A percentile compares a stretch with the other conserved stretches of the same genome.
Conservation (phyloP, 2,888 invertebrate genomes). For the Leptinotarsa haldemani region DNA sequence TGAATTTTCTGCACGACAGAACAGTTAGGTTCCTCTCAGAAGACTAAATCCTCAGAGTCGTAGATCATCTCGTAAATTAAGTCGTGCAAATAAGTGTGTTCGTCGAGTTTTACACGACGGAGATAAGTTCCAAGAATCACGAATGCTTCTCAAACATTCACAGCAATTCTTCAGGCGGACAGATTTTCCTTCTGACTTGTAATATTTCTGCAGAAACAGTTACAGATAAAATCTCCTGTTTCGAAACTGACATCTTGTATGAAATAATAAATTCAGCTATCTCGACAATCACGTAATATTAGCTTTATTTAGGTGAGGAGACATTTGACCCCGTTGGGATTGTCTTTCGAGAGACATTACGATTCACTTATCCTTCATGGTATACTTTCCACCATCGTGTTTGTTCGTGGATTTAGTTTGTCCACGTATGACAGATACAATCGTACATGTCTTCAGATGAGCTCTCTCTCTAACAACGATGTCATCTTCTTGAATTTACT, state of each 20-base stretch:
- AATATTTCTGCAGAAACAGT: slow-evolving; percentile 35
- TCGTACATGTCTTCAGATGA: too few relatives aligned
- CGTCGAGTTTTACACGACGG: background rate
- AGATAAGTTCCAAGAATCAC: slow-evolving; percentile 25
- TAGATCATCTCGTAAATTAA: slow-evolving; percentile 9
- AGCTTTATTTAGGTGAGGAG: slow-evolving; percentile 21
- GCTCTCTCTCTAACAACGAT: too few relatives aligned
- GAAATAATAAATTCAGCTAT: slow-evolving; percentile 41
- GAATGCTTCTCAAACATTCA: slow-evolving; percentile 23
- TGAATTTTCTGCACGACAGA: slow-evolving; percentile 9
- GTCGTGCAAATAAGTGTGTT: slow-evolving; percentile 19
- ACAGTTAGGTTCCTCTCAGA: slow-evolving; percentile 4
- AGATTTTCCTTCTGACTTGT: slow-evolving; percentile 30
- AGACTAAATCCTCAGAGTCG: background rate
- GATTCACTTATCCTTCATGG: slow-evolving; percentile 11
- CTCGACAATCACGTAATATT: slow-evolving; percentile 31
- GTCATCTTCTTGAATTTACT: too few relatives aligned
- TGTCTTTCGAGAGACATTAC: slow-evolving; percentile 22
- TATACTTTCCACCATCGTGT: background rate
- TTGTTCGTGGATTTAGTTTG: background rate
- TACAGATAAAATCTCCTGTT: slow-evolving; percentile 32
- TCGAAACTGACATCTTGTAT: slow-evolving; percentile 39
- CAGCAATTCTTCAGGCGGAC: slow-evolving; percentile 17
- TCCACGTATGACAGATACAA: background rate
- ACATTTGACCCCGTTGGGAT: slow-evolving; percentile 21